Percentiles rank a stretch among this genome's conserved stretches.
Conservation (phyloP, 1,140 invertebrate species). For the Maconellicoccus hirsutus region DNA sequence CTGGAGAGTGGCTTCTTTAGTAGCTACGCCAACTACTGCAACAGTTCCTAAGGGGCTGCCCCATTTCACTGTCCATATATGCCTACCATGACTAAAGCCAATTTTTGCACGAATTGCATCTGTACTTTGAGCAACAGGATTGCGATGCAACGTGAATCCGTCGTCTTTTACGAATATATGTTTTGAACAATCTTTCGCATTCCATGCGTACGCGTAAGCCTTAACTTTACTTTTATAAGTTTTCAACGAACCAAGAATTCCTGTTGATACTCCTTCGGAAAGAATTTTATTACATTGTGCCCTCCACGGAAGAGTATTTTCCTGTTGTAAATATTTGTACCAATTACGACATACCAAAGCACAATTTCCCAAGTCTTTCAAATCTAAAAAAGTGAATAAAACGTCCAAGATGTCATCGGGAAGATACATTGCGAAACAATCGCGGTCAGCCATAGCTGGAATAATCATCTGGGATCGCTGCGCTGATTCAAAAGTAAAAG, state of each 20-base stretch:
- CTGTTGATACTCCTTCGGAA: constrained; percentile 83
- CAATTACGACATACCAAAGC: constrained; percentile 88
- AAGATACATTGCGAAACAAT: constrained; percentile 31
- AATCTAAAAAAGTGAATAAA: constrained; percentile 84
- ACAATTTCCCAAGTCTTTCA: constrained; percentile 77
- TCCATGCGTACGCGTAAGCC: constrained; percentile 93
- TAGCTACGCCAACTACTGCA: constrained; percentile 88
- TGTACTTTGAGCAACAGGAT: constrained; percentile 96
- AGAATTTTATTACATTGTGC: constrained; percentile 78
- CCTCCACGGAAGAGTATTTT: constrained; percentile 93
- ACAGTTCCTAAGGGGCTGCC: constrained; percentile 94
- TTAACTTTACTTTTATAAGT: constrained; percentile 90
- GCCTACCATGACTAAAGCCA: constrained; percentile 82
- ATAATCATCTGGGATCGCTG: too few species aligned
- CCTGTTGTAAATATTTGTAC: constrained; percentile 80
- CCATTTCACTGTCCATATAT: constrained; percentile 98
- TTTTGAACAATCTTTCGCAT: constrained; percentile 89
- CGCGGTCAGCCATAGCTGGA: neutral
- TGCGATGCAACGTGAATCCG: constrained; percentile 91
- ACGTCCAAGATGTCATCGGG: constrained; percentile 77
- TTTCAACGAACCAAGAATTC: constrained; percentile 74
- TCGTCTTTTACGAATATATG: constrained; percentile 96
- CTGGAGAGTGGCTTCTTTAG: constrained; percentile 79
- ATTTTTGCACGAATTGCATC: constrained; percentile 92
- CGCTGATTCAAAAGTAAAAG: too few species aligned